phyloP scores from a whole-genome alignment of 2,888 invertebrate species.

The Dione juno region DNA sequence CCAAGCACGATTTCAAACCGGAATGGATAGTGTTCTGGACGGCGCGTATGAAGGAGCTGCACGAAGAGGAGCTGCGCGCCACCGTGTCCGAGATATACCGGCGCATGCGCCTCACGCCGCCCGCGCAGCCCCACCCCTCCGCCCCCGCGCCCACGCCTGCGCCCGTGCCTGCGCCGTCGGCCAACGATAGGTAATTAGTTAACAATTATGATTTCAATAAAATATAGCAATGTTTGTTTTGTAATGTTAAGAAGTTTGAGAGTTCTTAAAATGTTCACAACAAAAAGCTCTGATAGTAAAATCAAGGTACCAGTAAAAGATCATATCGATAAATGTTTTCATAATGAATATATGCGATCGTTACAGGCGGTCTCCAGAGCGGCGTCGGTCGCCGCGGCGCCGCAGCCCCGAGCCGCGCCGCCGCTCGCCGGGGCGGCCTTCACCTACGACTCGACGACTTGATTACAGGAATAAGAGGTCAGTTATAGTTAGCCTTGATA shows the following conservation, averaged over 20 bases:
- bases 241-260: no score
- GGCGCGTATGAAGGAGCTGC: conserved; percentile 90
- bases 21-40: conserved; percentile 96
- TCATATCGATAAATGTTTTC: conserved; percentile 41
- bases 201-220: no score
- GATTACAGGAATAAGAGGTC: not conserved
- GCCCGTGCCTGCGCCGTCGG: not conserved
- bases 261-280: no score
- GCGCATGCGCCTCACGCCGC: conserved; percentile 79
- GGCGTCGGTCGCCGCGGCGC: conserved; percentile 42
- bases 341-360: no score
- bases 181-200: not conserved
- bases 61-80: conserved; percentile 86
- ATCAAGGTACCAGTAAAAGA: no score
- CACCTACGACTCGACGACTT: not conserved
- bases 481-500: not conserved
- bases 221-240: no score
- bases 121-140: conserved; percentile 42
- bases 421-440: conserved; percentile 49
- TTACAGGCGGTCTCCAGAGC: conserved; percentile 46
- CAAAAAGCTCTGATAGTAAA: no score
- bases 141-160: not conserved
- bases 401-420: conserved; percentile 40
- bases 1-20: conserved; percentile 92
- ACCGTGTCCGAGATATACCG: conserved; percentile 88